Conservation (phyloP, 2,888 invertebrate genomes). For the Pristionchus fissidentatus region DNA sequence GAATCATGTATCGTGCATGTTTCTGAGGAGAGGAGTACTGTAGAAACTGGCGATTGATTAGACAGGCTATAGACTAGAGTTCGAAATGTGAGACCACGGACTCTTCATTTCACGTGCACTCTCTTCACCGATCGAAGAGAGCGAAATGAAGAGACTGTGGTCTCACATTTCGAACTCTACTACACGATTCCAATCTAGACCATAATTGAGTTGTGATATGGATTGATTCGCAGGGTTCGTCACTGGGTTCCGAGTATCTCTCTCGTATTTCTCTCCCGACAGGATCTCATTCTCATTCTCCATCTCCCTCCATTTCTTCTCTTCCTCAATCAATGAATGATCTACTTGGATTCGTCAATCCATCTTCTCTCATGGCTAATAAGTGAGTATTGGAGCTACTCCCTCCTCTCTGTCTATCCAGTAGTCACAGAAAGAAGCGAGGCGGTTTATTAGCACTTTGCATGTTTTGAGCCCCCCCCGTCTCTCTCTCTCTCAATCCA, state of each 20-base stretch:
- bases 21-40: too few species aligned
- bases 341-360: constrained; percentile 7
- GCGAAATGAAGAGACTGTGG: too few species aligned
- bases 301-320: background rate
- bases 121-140: too few species aligned
- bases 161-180: too few species aligned
- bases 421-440: constrained; percentile 8
- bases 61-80: too few species aligned
- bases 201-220: too few species aligned
- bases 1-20: too few species aligned
- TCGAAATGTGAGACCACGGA: too few species aligned
- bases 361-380: constrained; percentile 4
- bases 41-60: too few species aligned
- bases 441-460: constrained; percentile 10
- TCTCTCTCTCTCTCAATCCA: constrained; percentile 1
- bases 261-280: background rate
- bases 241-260: background rate
- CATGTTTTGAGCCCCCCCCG: background rate
- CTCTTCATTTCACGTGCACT: too few species aligned
- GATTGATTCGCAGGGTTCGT: background rate
- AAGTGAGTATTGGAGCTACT: background rate
- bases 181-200: too few species aligned
- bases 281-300: background rate
- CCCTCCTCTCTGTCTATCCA: constrained; percentile 3
- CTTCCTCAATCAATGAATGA: background rate